Base-by-base conservation (phyloP, 2,888 invertebrate genomes). In the Acanthosoma haemorrhoidale region DNA sequence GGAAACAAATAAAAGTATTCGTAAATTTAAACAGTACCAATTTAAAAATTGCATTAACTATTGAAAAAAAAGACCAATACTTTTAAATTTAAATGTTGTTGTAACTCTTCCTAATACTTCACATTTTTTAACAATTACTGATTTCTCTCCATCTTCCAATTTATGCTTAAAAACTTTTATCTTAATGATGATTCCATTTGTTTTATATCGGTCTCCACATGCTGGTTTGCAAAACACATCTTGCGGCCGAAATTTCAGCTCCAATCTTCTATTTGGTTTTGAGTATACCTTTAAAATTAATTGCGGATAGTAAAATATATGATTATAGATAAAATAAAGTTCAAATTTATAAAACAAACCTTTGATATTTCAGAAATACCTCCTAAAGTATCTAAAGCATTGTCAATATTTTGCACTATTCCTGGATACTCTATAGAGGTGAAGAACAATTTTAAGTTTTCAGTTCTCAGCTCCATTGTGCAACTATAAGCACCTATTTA, bases 211-310 rank as follows among this genome's bases (percentile, higher is more conserved):
- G 75, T 91, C 91, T 0, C 89, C 91, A 80, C 84, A 87, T 1
- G 88, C 83, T 57, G 91, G 88, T 78, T 94, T 94, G 72, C 89
- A 86, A 78, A 85, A 94, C 13, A 87, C 85, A 81, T 95, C 94
- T 1, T 88, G 84, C 0, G 94, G 92, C 75, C 94, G 87, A 78
- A 89, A 94, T 69, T 85, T 83, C 13, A 96, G 78, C 74, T 91
- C 89, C 69, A 94, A 78, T 51, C 91, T 84, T 75, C 86, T 85
- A 70, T 86, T 84, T 57, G 82, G 81, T 41, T 83, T 82, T 59
- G 81, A 80, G 67, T 84, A 80, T 0, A 83, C 84, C 86, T 85
- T 67, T 13, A 16, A 39, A 3, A 61, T 36, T 38, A 39, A 16
- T 18, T 2, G 21, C 3, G 13, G 4, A 34, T 39, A n/a, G 21